phyloP scores from a whole-genome alignment of 1,140 invertebrate species.

The Hypsibius dujardini region DNA sequence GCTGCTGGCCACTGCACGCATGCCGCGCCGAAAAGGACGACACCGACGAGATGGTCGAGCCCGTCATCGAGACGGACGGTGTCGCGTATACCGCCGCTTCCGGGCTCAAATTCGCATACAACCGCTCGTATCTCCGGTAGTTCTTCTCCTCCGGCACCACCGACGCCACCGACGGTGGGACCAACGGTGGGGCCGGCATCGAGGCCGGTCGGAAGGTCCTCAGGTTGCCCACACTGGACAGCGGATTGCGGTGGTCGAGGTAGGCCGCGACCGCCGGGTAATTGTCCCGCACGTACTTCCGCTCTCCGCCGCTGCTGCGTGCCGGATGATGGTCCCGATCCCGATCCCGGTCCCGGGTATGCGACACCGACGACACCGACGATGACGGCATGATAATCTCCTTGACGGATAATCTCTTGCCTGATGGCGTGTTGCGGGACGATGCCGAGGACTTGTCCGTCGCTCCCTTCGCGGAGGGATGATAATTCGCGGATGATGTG shows the following conservation, averaged over 20 bases:
- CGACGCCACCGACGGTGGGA: too few relatives aligned
- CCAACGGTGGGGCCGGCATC: background rate
- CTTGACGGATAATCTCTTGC: background rate
- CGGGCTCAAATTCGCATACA: too few relatives aligned
- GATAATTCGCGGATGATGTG: background rate
- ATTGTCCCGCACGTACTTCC: conserved; percentile 8
- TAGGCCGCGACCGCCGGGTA: conserved; percentile 15
- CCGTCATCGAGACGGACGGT: too few relatives aligned
- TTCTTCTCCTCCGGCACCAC: too few relatives aligned
- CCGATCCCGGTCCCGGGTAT: too few relatives aligned
- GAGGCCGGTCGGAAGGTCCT: background rate
- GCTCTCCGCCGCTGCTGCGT: background rate
- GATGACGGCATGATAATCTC: background rate
- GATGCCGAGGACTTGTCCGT: background rate
- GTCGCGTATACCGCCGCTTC: too few relatives aligned
- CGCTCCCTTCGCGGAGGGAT: background rate
- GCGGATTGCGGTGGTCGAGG: conserved; percentile 15
- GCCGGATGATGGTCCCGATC: background rate
- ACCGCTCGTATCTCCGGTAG: too few relatives aligned
- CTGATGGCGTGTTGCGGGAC: background rate
- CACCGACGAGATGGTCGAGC: too few relatives aligned
- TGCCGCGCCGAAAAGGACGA: too few relatives aligned
- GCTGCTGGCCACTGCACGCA: too few relatives aligned
- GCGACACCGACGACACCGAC: background rate
- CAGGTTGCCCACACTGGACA: background rate